Conservation (phyloP, 2,113 vertebrate species). For the Dicentrarchus labrax region DNA sequence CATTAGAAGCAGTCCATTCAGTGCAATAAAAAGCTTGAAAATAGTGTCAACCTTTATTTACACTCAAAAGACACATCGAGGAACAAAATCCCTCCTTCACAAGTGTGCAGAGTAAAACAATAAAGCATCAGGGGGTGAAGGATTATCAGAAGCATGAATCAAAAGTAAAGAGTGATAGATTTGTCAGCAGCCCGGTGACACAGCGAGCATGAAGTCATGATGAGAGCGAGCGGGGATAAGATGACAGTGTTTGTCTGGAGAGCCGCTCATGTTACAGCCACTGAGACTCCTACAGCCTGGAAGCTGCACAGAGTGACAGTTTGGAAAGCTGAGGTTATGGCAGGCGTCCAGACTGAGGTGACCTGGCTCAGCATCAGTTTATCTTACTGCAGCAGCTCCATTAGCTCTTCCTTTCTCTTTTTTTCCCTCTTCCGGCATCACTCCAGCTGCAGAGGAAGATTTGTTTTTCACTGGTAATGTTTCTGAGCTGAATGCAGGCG, state of each 20-base stretch:
- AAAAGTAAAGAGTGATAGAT: neutral
- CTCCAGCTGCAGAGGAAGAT: neutral
- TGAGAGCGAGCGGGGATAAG: neutral
- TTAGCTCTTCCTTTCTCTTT: neutral
- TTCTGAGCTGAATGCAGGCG: neutral
- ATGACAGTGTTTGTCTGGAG: neutral
- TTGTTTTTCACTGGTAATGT: neutral
- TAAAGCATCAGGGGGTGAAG: neutral
- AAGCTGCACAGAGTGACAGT: conserved; percentile 9
- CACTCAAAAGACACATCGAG: neutral
- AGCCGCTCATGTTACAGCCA: conserved; percentile 16
- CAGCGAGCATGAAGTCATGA: neutral
- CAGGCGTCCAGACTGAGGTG: conserved; percentile 33
- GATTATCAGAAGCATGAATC: neutral
- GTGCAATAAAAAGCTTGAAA: neutral
- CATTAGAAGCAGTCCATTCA: neutral
- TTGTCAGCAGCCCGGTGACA: neutral
- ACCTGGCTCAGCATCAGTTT: conserved; percentile 32
- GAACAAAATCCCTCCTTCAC: neutral
- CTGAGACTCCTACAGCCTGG: conserved; percentile 1
- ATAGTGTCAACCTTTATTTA: neutral
- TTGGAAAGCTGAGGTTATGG: conserved; percentile 26
- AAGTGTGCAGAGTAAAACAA: neutral
- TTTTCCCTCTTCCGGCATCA: neutral
- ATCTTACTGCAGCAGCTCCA: conserved; percentile 1